phyloP scores from a whole-genome alignment of 2,113 vertebrate genomes.

The Erythrocebus patas region DNA sequence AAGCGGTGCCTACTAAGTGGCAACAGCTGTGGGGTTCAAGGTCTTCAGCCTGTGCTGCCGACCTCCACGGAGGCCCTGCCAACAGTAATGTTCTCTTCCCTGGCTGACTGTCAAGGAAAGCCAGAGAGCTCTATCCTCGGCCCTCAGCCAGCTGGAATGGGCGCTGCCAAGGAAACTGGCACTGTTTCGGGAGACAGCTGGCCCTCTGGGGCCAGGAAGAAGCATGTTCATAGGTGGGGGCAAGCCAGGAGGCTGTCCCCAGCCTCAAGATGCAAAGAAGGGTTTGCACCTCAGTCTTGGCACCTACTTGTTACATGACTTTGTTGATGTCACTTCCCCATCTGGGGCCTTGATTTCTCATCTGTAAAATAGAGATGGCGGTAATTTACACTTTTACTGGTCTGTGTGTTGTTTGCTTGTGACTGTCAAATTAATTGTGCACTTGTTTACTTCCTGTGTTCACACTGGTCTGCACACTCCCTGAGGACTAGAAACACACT shows the following conservation, averaged over 20 bases:
- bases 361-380: not conserved
- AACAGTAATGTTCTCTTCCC: fast-evolving
- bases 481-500: not conserved
- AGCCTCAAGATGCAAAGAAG: not conserved
- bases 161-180: not conserved
- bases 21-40: not conserved
- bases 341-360: not conserved
- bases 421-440: not conserved
- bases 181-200: not conserved
- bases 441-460: not conserved
- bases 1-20: fast-evolving
- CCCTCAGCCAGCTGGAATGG: not conserved
- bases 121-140: not conserved
- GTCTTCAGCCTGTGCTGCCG: not conserved
- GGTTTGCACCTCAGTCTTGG: not conserved
- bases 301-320: not conserved
- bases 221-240: fast-evolving
- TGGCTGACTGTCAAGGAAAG: not conserved
- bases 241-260: too few species aligned
- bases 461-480: fast-evolving
- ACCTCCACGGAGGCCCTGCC: not conserved
- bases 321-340: not conserved
- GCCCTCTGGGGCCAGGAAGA: not conserved
- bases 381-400: too few species aligned
- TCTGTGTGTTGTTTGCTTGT: not conserved